Evolutionary conservation across 1,140 invertebrate genomes (phyloP).

Genomic region (Drosophila mauritiana): DNA sequence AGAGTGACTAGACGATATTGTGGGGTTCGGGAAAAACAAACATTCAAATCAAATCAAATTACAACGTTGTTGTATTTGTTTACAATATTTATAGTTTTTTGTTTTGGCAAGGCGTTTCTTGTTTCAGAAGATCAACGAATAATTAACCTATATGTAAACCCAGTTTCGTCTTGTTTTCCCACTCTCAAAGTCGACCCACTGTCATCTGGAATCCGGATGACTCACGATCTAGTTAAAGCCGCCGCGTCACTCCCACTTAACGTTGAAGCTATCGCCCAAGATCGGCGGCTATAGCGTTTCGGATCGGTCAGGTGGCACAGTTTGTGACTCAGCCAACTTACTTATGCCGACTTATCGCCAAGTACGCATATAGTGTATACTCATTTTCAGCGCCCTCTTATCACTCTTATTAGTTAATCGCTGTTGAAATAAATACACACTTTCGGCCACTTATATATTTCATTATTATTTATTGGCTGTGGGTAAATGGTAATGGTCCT

Average conservation of each 20-base stretch:
- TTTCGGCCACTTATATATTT: slow-evolving; percentile 18
- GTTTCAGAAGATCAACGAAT: neutral
- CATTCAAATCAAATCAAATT: no score
- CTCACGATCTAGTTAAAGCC: slow-evolving; percentile 2
- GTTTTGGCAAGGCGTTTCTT: no score
- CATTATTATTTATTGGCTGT: slow-evolving; percentile 63
- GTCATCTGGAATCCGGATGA: slow-evolving; percentile 3
- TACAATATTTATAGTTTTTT: no score
- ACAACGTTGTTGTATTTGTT: no score
- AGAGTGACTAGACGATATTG: neutral
- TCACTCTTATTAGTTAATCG: slow-evolving; percentile 52
- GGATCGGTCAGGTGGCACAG: slow-evolving; percentile 6
- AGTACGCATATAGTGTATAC: neutral
- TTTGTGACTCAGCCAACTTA: slow-evolving; percentile 20
- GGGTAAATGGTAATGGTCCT: slow-evolving; percentile 40
- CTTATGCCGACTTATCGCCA: slow-evolving; percentile 3
- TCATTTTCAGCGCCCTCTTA: slow-evolving; percentile 31
- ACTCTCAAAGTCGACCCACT: slow-evolving; percentile 1
- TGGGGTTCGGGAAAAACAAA: neutral
- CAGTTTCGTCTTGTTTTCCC: neutral
- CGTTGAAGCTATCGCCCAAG: neutral
- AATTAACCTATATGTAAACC: neutral
- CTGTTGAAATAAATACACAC: slow-evolving; percentile 10
- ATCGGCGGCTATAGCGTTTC: neutral
- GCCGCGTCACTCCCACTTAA: slow-evolving; percentile 1